Conservation (phyloP, 2,888 invertebrate genomes). For the Ephialtes manifestator region DNA sequence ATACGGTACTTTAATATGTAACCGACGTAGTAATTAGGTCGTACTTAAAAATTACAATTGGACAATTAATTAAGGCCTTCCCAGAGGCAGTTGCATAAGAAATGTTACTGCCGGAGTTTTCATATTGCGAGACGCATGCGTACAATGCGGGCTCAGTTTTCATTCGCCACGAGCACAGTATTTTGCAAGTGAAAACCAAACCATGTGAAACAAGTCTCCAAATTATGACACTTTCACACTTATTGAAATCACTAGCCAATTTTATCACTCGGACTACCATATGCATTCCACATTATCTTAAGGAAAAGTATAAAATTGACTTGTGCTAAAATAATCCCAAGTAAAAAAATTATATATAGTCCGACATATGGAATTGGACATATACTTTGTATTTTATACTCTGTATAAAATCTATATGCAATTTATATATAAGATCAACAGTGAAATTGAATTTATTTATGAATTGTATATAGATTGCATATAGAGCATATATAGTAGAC, state of each 20-base stretch:
- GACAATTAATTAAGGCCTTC: constrained; percentile 51
- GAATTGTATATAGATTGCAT: too few species aligned
- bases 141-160: background rate
- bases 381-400: too few species aligned
- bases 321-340: too few species aligned
- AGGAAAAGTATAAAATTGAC: too few species aligned
- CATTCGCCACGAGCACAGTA: background rate
- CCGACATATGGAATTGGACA: too few species aligned
- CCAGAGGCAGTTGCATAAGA: constrained; percentile 35
- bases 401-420: too few species aligned
- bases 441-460: too few species aligned
- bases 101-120: background rate
- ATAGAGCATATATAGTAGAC: too few species aligned
- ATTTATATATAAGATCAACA: too few species aligned
- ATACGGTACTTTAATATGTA: background rate
- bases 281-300: too few species aligned
- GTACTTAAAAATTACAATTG: constrained; percentile 41
- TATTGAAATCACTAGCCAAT: background rate
- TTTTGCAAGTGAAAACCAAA: background rate
- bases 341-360: too few species aligned
- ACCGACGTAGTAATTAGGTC: constrained; percentile 18
- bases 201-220: background rate
- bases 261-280: background rate
- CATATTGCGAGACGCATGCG: background rate
- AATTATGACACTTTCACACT: background rate